Conservation (phyloP, 2,888 invertebrate species). For the Piscicola geometra region DNA sequence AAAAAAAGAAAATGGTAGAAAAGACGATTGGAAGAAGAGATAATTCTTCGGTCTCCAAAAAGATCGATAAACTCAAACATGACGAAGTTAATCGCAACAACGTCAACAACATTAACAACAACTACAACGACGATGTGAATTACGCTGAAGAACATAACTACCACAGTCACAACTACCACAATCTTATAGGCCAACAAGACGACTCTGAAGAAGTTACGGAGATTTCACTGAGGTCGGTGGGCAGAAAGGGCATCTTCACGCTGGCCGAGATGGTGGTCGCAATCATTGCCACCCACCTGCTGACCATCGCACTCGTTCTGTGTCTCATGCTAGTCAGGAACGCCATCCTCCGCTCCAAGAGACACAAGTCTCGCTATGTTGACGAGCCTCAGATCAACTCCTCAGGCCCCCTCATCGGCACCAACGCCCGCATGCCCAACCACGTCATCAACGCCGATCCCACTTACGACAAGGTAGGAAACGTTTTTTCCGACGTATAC, state of each 20-base stretch:
- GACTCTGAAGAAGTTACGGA: background rate
- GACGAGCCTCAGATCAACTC: constrained; percentile 14
- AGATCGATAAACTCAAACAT: background rate
- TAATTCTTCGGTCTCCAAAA: too few species aligned
- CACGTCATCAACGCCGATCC: constrained; percentile 19
- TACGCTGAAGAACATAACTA: constrained; percentile 14
- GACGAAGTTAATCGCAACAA: background rate
- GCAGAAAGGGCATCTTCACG: constrained; percentile 44
- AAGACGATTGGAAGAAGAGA: constrained; percentile 10
- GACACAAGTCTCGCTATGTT: constrained; percentile 26
- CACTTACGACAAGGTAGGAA: constrained; percentile 27
- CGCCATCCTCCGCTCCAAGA: constrained; percentile 9
- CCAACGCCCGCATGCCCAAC: background rate
- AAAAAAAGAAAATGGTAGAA: too few species aligned
- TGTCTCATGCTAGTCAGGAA: constrained; percentile 21
- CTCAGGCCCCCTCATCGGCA: constrained; percentile 13
- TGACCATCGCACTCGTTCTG: constrained; percentile 51
- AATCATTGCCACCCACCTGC: constrained; percentile 52
- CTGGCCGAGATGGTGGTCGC: constrained; percentile 52
- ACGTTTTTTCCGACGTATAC: constrained; percentile 11
- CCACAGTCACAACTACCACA: background rate
- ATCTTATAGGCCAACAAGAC: too few species aligned
- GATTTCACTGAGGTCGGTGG: background rate
- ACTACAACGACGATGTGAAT: background rate
- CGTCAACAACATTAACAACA: background rate